A percentile compares a stretch with the other conserved stretches of the same genome.
These are phyloP conservation scores for Campopleginae sp. DNA, from an alignment of 2,888 invertebrate genomes.

Conservation along the genomic window DNA sequence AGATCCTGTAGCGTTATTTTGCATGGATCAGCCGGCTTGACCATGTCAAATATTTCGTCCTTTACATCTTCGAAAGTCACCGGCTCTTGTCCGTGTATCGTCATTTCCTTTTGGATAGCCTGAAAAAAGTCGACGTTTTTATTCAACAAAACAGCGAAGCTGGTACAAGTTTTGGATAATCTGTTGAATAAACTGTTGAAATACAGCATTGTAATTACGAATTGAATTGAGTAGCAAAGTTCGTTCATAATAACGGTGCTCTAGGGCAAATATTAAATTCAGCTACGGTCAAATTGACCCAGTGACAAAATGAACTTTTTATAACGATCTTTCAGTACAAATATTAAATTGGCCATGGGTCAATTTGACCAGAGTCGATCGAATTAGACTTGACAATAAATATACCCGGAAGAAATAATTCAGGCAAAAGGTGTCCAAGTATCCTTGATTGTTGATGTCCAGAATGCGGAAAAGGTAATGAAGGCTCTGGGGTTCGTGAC, in stretches of 20 bases:
- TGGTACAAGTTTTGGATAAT: neutral
- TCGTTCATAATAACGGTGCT: too few relatives aligned
- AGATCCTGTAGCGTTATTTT: constrained; percentile 95
- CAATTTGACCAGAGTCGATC: too few relatives aligned
- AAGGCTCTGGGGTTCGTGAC: constrained; percentile 95
- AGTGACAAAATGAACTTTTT: too few relatives aligned
- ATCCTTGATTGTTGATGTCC: constrained; percentile 95
- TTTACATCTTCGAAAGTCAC: constrained; percentile 97
- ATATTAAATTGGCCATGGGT: neutral
- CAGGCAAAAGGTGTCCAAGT: constrained; percentile 94
- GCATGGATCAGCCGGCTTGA: constrained; percentile 93
- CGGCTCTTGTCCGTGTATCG: constrained; percentile 93
- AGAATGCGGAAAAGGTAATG: constrained; percentile 96
- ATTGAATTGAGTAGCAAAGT: neutral
- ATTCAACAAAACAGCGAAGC: neutral
- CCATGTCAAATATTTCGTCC: constrained; percentile 99
- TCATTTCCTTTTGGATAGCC: constrained; percentile 97
- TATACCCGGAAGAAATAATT: constrained; percentile 95
- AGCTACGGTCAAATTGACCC: too few relatives aligned
- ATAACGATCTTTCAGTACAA: too few relatives aligned
- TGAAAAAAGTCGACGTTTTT: constrained; percentile 80
- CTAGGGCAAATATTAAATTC: too few relatives aligned
- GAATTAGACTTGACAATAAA: constrained; percentile 6
- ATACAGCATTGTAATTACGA: neutral
- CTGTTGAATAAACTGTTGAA: too few relatives aligned